These are phyloP conservation scores for Stenopsyche tienmushanensis DNA, from an alignment of 1,140 invertebrate species.

Conservation along the genomic window DNA sequence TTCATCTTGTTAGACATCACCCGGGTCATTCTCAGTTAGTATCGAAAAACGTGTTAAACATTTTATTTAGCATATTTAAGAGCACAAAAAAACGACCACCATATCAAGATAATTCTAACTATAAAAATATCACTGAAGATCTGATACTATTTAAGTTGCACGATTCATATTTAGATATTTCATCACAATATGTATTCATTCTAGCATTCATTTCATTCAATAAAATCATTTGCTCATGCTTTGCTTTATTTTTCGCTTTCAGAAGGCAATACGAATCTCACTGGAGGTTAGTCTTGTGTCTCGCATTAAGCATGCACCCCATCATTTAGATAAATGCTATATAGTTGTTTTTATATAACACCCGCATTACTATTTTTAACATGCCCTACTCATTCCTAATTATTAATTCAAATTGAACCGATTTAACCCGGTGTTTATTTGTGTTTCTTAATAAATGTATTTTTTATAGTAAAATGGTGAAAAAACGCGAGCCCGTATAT, in stretches of 20 bases:
- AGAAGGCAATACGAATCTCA: constrained; percentile 71
- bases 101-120: no score
- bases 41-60: no score
- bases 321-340: constrained; percentile 3
- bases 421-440: no score
- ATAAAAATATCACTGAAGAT: no score
- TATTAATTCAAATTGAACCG: no score
- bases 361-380: no score
- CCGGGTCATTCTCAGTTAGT: constrained; percentile 80
- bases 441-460: constrained; percentile 13
- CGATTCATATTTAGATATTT: no score
- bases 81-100: no score
- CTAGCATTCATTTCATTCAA: neutral
- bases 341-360: neutral
- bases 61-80: no score
- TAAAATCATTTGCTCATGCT: neutral
- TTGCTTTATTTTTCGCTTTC: constrained; percentile 46
- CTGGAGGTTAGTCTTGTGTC: constrained; percentile 60
- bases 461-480: constrained; percentile 67
- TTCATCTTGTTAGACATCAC: constrained; percentile 88
- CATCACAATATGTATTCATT: no score
- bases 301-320: neutral
- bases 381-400: no score
- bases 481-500: constrained; percentile 77
- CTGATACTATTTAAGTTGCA: no score